phyloP scores from a whole-genome alignment of 1,140 invertebrate genomes.

The Helicoverpa armigera region DNA sequence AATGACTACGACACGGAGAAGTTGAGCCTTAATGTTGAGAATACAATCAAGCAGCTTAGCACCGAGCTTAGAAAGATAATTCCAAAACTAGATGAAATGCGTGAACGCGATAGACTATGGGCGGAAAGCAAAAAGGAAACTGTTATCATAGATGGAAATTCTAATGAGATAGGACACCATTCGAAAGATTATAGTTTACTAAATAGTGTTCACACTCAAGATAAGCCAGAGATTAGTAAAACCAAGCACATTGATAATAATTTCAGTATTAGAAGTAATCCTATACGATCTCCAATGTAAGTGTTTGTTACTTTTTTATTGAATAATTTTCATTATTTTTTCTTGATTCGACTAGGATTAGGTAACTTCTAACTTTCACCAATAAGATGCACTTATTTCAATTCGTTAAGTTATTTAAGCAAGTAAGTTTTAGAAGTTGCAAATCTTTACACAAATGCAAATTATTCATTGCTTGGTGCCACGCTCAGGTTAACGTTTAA shows the following conservation, averaged over 20 bases:
- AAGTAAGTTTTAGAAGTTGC: neutral
- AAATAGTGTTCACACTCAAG: conserved; percentile 34
- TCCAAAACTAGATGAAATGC: conserved; percentile 83
- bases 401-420: neutral
- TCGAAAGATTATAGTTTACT: conserved; percentile 49
- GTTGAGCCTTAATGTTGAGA: conserved; percentile 79
- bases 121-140: conserved; percentile 66
- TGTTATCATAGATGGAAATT: conserved; percentile 74
- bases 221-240: conserved; percentile 37
- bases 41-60: conserved; percentile 81
- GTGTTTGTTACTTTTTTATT: conserved; percentile 6
- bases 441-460: conserved; percentile 17
- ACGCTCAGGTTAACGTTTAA: conserved; percentile 57
- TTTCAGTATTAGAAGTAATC: conserved; percentile 35
- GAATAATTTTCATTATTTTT: neutral
- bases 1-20: conserved; percentile 78
- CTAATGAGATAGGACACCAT: conserved; percentile 68
- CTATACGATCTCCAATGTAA: conserved; percentile 47
- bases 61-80: conserved; percentile 83
- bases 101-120: conserved; percentile 79
- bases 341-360: neutral
- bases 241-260: conserved; percentile 42
- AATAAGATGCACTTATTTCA: neutral
- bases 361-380: no score
- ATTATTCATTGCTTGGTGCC: conserved; percentile 17